phyloP scores from a whole-genome alignment of 2,888 invertebrate species.

The Lypha dubia region DNA sequence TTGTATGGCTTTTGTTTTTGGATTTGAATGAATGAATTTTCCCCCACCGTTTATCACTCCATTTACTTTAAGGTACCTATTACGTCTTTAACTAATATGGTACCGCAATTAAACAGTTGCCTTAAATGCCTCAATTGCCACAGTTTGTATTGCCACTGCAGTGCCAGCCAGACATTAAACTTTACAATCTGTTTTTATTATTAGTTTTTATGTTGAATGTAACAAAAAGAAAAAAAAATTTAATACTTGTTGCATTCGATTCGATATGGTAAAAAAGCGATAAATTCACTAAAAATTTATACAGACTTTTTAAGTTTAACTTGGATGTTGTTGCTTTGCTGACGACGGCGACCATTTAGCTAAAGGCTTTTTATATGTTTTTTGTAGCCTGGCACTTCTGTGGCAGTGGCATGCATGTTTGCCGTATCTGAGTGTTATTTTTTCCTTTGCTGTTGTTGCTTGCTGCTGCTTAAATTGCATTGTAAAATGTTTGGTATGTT shows the following conservation, averaged over 20 bases:
- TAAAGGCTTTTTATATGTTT: slow-evolving; percentile 51
- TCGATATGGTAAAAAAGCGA: slow-evolving; percentile 59
- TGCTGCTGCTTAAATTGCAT: slow-evolving; percentile 23
- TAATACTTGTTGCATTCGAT: slow-evolving; percentile 51
- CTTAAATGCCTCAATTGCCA: slow-evolving; percentile 72
- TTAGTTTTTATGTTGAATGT: slow-evolving; percentile 3
- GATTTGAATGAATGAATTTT: background rate
- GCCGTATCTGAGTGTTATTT: slow-evolving; percentile 30
- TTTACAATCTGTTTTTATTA: slow-evolving; percentile 50
- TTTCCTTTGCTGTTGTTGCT: slow-evolving; percentile 2
- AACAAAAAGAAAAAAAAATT: slow-evolving; percentile 46
- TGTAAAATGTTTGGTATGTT: slow-evolving; percentile 70
- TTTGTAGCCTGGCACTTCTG: slow-evolving; percentile 3
- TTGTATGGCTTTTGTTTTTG: slow-evolving; percentile 12
- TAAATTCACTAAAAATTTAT: slow-evolving; percentile 53
- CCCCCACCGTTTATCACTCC: slow-evolving; percentile 60
- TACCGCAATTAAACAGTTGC: slow-evolving; percentile 73
- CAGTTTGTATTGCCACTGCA: slow-evolving; percentile 64
- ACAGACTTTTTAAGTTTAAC: slow-evolving; percentile 25
- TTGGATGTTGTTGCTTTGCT: slow-evolving; percentile 49
- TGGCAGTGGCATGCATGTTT: slow-evolving; percentile 61
- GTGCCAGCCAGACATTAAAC: slow-evolving; percentile 45
- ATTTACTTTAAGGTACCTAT: slow-evolving; percentile 71
- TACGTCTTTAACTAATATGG: slow-evolving; percentile 70
- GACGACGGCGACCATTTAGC: slow-evolving; percentile 47